phyloP scores from a whole-genome alignment of 2,113 vertebrate species.

The Pterocles burchelli region DNA sequence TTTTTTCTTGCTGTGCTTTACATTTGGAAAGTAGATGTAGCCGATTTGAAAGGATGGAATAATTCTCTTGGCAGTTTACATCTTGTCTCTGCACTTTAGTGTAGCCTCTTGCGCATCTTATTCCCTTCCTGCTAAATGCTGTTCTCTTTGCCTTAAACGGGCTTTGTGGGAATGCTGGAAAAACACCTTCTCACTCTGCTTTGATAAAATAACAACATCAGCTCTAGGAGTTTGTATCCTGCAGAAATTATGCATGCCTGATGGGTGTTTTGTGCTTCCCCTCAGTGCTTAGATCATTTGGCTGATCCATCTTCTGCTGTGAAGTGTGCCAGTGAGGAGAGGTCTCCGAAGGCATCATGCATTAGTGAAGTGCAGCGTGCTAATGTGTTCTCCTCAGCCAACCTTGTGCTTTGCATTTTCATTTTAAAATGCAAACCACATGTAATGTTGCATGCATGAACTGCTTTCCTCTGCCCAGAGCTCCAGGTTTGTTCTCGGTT shows the following conservation, averaged over 20 bases:
- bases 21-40: not conserved
- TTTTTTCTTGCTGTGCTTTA: not conserved
- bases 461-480: not conserved
- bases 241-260: not conserved
- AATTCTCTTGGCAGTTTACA: slow-evolving; percentile 22
- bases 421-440: not conserved
- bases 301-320: not conserved
- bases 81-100: not conserved
- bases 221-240: not conserved
- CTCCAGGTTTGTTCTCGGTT: not conserved
- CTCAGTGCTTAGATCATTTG: not conserved
- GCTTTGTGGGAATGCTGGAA: slow-evolving; percentile 3
- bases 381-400: not conserved
- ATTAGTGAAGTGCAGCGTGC: not conserved
- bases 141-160: not conserved
- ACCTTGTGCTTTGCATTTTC: not conserved
- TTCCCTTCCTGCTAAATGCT: not conserved
- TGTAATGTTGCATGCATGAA: not conserved
- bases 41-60: slow-evolving; percentile 21
- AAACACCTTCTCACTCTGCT: not conserved
- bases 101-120: not conserved
- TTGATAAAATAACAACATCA: not conserved
- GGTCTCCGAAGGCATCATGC: not conserved
- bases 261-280: not conserved
- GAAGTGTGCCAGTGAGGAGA: not conserved